Base-by-base conservation (phyloP, 2,113 vertebrate species). In the Desmodus rotundus region DNA sequence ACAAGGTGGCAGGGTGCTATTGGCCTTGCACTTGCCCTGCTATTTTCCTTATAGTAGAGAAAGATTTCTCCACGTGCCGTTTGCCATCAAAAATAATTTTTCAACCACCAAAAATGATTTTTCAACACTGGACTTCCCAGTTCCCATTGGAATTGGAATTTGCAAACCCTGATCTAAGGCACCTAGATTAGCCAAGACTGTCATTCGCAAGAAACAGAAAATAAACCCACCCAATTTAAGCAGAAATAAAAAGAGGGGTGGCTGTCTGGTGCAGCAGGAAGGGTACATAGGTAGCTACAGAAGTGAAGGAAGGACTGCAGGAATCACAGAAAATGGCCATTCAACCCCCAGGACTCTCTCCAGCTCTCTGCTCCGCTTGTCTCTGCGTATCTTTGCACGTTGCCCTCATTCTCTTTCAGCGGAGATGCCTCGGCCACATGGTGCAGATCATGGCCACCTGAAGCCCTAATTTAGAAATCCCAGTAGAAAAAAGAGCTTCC, bases 391-490 rank as follows among this genome's bases (percentile, higher is more conserved):
- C n/a, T 56, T 20, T 82, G 38, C 54, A 33, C 5, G 7, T 3
- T 54, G 77, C 72, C 89, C 73, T 77, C 82, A 16, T 82, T 90
- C 65, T 85, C 77, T 36, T 70, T 70, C 78, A 36, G 20, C 38
- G 41, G 93, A 85, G 77, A 72, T 0, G 17, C n/a, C 56, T 52
- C 54, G 38, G 77, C 50, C 89, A 43, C 1, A 22, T 50, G 87
- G 56, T 65, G 17, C 91, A 72, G 56, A 43, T 70, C 77, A 4
- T 58, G 72, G 92, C 43, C 56, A 56, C 76, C 47, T 45, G 22
- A 85, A 89, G 36, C 9, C 83, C 33, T 31, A 16, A 28, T 85
- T 97, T 93, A 72, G 87, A 96, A 87, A 92, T 73, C 41, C 45
- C 68, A 38, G 38, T 26, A 68, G 85, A 26, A 56, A 80, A 93